phyloP scores from a whole-genome alignment of 1,140 invertebrate species.

The Lanistes nyassanus region DNA sequence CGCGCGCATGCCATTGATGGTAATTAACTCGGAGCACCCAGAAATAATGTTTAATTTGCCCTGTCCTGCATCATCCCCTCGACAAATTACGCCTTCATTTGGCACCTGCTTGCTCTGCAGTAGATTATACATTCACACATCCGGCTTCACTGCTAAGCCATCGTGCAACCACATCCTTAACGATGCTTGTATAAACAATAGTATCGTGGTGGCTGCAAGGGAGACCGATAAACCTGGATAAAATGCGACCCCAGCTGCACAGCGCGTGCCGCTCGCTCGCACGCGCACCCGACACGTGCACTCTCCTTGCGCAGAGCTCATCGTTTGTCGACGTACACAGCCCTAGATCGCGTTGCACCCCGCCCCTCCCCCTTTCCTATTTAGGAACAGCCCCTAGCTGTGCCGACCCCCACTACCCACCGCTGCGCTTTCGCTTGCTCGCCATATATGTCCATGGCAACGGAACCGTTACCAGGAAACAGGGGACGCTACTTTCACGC shows the following conservation, averaged over 20 bases:
- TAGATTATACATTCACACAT: neutral
- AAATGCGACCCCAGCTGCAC: neutral
- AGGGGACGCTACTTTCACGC: neutral
- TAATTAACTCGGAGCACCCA: no score
- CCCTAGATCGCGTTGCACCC: neutral
- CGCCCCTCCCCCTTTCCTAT: slow-evolving; percentile 1
- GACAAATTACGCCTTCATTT: neutral
- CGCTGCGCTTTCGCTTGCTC: neutral
- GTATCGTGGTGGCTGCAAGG: neutral
- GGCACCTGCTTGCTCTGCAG: neutral
- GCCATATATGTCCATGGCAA: slow-evolving; percentile 6
- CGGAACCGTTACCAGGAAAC: slow-evolving; percentile 1
- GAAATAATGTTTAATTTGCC: neutral
- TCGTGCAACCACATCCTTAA: neutral
- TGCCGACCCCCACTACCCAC: neutral
- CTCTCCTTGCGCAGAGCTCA: no score
- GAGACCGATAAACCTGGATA: neutral
- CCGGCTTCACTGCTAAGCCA: no score
- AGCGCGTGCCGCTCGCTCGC: neutral
- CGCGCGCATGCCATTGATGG: neutral
- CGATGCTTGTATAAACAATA: neutral
- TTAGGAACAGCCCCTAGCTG: slow-evolving; percentile 1
- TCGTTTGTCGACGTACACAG: neutral
- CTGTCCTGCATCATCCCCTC: neutral
- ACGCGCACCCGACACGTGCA: neutral